Evolutionary conservation across 2,888 invertebrate species (phyloP), one percentile per base, ranked within the genome.

Genomic region (Noctua fimbriata): DNA sequence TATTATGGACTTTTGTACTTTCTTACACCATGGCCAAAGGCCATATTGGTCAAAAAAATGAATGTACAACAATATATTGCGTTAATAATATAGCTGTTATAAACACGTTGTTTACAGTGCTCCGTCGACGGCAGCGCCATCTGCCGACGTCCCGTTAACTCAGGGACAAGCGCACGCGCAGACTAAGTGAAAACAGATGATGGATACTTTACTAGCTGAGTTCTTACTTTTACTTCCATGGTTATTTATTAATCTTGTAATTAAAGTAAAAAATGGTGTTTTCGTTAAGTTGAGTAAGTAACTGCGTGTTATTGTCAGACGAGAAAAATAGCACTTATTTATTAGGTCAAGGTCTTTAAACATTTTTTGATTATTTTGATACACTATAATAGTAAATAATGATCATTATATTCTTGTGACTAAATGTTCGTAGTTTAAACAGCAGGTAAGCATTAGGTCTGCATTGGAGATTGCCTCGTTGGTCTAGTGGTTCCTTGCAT

Each of bases 91-190:
- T 85, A 85, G 76, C 73, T 85, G 83, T 86, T 79, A 85, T 70
- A 82, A 79, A 87, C 85, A 79, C 79, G 87, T 78, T 77, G 75
- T 84, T 89, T 84, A 83, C 89, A 84, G 77, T 81, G 75, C 79
- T 67, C 0, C 63, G 49, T 72, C 75, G 77, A 84, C 60, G 41
- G 47, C 73, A 44, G 58, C 73, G 87, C 88, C 89, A 89, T 89
- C 89, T 89, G 89, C 89, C 81, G 79, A 63, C 72, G 79, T 92
- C 89, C 92, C 92, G 92, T 92, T 92, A 92, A 87, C 82, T 91
- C 91, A 89, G 89, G 92, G 91, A 85, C 91, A 63, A 52, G 88
- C 83, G 83, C 82, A 63, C 49, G 73, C 81, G 84, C 78, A 41
- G 55, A 21, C 58, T 81, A 82, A 79, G 85, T 89, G 81, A 85